Evolutionary conservation across 2,888 invertebrate species (phyloP).

Genomic region (Melinopterus prodromus): DNA sequence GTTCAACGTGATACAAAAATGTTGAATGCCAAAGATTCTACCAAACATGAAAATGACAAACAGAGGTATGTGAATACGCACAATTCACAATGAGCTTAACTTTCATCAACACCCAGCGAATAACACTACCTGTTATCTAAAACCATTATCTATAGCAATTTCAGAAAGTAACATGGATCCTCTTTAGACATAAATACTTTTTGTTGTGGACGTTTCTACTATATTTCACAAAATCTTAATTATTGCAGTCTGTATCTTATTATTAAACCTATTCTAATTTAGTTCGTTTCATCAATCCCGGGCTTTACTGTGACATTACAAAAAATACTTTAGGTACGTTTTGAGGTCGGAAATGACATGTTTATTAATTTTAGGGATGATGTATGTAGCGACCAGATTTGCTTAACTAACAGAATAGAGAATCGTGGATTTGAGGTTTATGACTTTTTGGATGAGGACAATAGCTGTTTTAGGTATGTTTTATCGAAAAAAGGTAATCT

Average conservation of each 20-base stretch:
- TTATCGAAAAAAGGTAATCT: neutral
- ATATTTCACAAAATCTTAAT: neutral
- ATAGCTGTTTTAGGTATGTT: constrained; percentile 34
- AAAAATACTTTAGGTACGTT: neutral
- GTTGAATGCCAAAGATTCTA: constrained; percentile 71
- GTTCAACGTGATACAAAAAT: constrained; percentile 73
- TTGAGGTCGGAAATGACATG: neutral
- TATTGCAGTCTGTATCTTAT: no score
- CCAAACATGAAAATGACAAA: constrained; percentile 64
- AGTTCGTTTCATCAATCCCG: no score
- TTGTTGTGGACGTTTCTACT: neutral
- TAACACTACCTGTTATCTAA: neutral
- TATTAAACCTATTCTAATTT: no score
- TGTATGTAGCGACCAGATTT: constrained; percentile 30
- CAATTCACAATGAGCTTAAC: neutral
- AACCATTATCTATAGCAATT: neutral
- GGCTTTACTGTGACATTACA: no score
- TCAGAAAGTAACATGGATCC: neutral
- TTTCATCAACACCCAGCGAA: neutral
- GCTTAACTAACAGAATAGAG: constrained; percentile 28
- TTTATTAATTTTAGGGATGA: constrained; percentile 28
- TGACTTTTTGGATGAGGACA: constrained; percentile 36
- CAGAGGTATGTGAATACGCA: constrained; percentile 53
- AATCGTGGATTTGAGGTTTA: constrained; percentile 24
- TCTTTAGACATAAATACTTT: neutral